A percentile compares a stretch with the other conserved stretches of the same genome.
Conservation (phyloP, 92 coral and sea anemone species). For the Anthopleura xanthogrammica region DNA sequence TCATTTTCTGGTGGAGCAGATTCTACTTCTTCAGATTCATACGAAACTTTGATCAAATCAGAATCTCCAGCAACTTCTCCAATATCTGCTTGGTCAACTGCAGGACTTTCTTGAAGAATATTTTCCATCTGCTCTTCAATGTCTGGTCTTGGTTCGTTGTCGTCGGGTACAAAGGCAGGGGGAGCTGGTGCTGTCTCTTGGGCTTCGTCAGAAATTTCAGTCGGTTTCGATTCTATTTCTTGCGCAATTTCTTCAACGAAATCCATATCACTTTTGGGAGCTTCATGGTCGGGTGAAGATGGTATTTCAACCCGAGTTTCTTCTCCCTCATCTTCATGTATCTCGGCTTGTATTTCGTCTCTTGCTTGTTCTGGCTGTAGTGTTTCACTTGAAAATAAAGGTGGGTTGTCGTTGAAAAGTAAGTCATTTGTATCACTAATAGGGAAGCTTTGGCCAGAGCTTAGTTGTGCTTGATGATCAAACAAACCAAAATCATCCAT, state of each 20-base stretch:
- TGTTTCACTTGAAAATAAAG: not conserved
- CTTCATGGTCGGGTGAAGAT: not conserved
- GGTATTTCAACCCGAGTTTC: constrained; percentile 1
- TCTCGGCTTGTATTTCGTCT: not conserved
- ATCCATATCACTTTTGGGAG: not conserved
- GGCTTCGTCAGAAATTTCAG: not conserved
- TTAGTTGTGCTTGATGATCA: not conserved
- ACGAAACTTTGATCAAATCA: not conserved
- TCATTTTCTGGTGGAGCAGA: not conserved
- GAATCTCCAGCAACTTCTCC: not conserved
- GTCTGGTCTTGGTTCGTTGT: not conserved
- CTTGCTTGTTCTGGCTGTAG: constrained; percentile 10
- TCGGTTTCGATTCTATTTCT: not conserved
- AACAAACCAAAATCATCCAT: not conserved
- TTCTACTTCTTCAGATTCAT: not conserved
- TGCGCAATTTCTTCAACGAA: not conserved
- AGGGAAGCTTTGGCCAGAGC: not conserved
- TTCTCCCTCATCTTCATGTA: not conserved
- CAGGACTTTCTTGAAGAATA: not conserved
- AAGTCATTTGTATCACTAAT: not conserved
- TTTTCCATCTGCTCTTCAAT: not conserved
- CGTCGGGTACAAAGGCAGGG: not conserved
- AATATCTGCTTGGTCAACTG: not conserved
- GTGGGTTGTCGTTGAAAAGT: not conserved
- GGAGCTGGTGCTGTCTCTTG: not conserved